Percentiles rank a stretch among this genome's conserved stretches.
Evolutionary conservation across 1,140 invertebrate species (phyloP).

Genomic region (Sitophilus oryzae): DNA sequence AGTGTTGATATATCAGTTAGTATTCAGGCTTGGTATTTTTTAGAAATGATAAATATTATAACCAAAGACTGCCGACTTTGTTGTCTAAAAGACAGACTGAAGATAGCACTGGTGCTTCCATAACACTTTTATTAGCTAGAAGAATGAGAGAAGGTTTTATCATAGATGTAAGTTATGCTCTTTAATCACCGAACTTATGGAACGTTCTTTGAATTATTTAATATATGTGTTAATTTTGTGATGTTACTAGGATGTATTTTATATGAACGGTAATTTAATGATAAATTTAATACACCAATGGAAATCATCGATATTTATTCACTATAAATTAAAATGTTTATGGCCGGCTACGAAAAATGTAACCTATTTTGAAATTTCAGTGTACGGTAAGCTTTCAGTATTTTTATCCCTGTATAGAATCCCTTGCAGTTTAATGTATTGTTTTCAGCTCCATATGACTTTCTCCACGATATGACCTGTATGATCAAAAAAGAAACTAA

Average conservation of each 20-base stretch:
- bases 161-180: conserved; percentile 62
- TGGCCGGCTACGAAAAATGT: conserved; percentile 53
- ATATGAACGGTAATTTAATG: conserved; percentile 57
- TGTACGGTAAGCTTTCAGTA: conserved; percentile 50
- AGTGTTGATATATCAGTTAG: no score
- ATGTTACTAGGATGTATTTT: conserved; percentile 45
- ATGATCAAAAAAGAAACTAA: conserved; percentile 60
- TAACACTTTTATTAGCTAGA: conserved; percentile 67
- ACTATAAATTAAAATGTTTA: conserved; percentile 58
- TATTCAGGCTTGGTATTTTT: no score
- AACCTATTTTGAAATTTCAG: conserved; percentile 53
- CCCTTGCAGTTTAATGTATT: no score
- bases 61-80: conserved; percentile 49
- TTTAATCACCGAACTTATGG: no score
- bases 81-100: conserved; percentile 64
- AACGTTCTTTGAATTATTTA: no score
- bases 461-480: conserved; percentile 74
- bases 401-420: conserved; percentile 1
- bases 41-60: conserved; percentile 56
- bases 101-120: conserved; percentile 56
- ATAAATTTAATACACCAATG: conserved; percentile 65
- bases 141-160: conserved; percentile 75
- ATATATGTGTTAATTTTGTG: conserved; percentile 15
- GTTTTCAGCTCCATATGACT: conserved; percentile 66
- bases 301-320: conserved; percentile 68